Base-by-base conservation (phyloP, 2,113 vertebrate genomes). In the Pseudolaguvia tuberculata region DNA sequence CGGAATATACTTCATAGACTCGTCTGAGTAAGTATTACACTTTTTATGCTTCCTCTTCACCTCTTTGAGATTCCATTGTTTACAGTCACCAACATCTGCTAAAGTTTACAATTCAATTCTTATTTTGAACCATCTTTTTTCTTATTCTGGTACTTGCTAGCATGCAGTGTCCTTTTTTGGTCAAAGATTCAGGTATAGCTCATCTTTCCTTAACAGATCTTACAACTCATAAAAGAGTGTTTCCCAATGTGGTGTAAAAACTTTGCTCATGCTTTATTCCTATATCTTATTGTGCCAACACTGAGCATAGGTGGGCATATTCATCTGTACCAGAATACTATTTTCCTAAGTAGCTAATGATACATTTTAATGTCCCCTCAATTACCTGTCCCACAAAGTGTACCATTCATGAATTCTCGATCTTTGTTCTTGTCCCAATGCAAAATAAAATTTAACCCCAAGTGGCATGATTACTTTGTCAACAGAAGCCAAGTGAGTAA, bases 1-100 rank as follows among this genome's bases (percentile, higher is more conserved):
- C 85, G 96, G 98, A 89, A 98, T 99, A 92, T 99, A 99, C 93
- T 99, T 99, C 91, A 99, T 99, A 91, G 97, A 99, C 90, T 98
- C 97, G 20, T 98, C 97, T 78, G 91, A 93, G 92, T 93, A 87
- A 93, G 92, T 92, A 86, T 80, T 73, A 63, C n/a, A 66, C 17
- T 51, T 59, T 75, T 66, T 78, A 50, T 63, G 21, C 5, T 69
- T 57, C 23, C 14, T 53, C 61, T 11, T 15, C 47, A 73, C 50
- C 63, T 50, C 47, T 29, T 29, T 18, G 52, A 11, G 29, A 25
- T 55, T 70, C 27, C 21, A 27, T 27, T 25, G 45, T 50, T 15
- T 66, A 48, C 23, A 48, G 27, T 27, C 27, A 23, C 63, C 42
- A 66, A 27, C 63, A 66, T 20, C 17, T 67, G 50, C 48, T 50